Percentiles rank a stretch among this genome's conserved stretches.
Evolutionary conservation across 2,113 vertebrate species (phyloP).

Genomic region (Sarotherodon lohbergeri): DNA sequence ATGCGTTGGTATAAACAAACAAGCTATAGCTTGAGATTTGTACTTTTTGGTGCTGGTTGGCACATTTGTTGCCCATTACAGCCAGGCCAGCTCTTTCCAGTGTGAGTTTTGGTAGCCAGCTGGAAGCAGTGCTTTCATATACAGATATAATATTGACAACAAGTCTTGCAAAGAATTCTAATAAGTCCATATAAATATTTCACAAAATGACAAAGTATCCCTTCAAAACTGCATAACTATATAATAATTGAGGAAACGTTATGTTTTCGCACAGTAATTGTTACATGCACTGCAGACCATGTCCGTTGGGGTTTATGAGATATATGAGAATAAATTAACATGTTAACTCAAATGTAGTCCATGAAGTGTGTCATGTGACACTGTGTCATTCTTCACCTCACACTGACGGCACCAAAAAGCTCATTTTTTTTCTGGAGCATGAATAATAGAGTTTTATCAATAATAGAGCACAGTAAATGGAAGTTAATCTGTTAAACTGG

Average conservation of each 20-base stretch:
- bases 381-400: background rate
- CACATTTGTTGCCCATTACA: background rate
- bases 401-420: background rate
- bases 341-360: background rate
- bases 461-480: background rate
- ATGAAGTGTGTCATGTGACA: background rate
- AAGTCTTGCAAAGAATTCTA: background rate
- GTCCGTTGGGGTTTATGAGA: background rate
- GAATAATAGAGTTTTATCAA: background rate
- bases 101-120: background rate
- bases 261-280: background rate
- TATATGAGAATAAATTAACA: background rate
- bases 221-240: background rate
- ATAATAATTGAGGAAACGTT: background rate
- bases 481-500: background rate
- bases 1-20: background rate
- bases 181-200: background rate
- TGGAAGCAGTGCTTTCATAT: background rate
- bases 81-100: background rate
- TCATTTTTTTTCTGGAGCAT: background rate
- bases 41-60: background rate
- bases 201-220: background rate
- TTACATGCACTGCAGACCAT: background rate
- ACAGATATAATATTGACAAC: background rate
- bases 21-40: background rate